Evolutionary conservation across 2,113 vertebrate species (phyloP).

Genomic region (Grus americana): DNA sequence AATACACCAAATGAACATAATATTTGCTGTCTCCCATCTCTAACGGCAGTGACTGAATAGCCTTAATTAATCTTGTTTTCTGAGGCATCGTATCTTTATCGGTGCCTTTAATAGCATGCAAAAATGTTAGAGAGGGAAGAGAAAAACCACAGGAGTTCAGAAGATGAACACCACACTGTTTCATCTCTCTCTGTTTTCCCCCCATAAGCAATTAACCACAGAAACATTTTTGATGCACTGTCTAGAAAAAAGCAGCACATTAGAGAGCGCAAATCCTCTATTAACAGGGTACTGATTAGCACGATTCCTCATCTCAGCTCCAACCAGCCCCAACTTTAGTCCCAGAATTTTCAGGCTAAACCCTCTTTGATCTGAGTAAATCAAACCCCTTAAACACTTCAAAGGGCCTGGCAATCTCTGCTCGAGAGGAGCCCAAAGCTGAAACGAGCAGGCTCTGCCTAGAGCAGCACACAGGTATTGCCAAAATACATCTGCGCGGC

Average conservation of each 20-base stretch:
- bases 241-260: background rate
- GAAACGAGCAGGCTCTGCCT: background rate
- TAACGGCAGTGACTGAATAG: background rate
- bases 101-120: background rate
- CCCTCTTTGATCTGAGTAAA: slow-evolving; percentile 33
- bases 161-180: background rate
- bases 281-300: background rate
- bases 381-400: slow-evolving; percentile 9
- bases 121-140: background rate
- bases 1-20: background rate
- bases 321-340: background rate
- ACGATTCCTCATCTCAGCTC: background rate
- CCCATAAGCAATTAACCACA: background rate
- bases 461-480: background rate
- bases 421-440: background rate
- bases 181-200: background rate
- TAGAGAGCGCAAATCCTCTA: background rate
- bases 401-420: slow-evolving; percentile 6
- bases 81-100: background rate
- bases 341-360: background rate
- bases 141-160: background rate
- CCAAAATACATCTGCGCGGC: background rate
- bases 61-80: background rate
- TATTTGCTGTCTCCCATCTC: background rate
- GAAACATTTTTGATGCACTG: background rate